Percentiles rank a stretch among this genome's conserved stretches.
Evolutionary conservation across 2,113 vertebrate genomes (phyloP).

Genomic region (Siniperca knerii): DNA sequence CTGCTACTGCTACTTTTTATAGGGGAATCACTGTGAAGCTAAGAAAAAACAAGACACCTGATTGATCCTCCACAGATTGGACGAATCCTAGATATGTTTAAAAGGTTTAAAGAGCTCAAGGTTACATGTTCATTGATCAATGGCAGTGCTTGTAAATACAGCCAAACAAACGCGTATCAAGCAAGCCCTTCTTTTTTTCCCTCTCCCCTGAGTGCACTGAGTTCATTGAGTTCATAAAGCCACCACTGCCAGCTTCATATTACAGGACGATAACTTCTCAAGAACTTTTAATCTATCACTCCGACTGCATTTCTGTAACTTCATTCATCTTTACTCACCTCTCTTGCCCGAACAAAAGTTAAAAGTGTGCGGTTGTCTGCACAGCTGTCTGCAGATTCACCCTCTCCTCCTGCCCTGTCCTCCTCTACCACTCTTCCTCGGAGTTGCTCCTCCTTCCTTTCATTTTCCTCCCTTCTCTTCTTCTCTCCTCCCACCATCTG

Average conservation of each 20-base stretch:
- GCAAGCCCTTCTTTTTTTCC: constrained; percentile 29
- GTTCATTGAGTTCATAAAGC: constrained; percentile 75
- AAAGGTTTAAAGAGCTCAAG: constrained; percentile 38
- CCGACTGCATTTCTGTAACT: constrained; percentile 26
- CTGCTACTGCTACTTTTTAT: constrained; percentile 33
- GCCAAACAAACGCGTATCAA: constrained; percentile 45
- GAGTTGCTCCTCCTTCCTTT: constrained; percentile 68
- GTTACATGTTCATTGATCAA: constrained; percentile 53
- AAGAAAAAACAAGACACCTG: constrained; percentile 21
- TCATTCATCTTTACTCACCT: constrained; percentile 67
- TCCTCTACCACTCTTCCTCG: constrained; percentile 62
- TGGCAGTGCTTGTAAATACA: constrained; percentile 41
- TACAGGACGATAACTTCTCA: constrained; percentile 51
- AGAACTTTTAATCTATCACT: constrained; percentile 23
- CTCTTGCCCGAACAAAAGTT: constrained; percentile 45
- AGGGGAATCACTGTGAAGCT: constrained; percentile 1
- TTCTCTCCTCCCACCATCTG: constrained; percentile 71
- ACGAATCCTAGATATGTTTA: constrained; percentile 21
- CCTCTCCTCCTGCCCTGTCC: constrained; percentile 68
- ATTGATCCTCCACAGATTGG: constrained; percentile 41
- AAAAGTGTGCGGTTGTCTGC: constrained; percentile 58
- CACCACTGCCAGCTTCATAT: constrained; percentile 48
- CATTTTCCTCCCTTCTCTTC: constrained; percentile 51
- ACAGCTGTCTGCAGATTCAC: constrained; percentile 76
- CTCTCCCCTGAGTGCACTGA: constrained; percentile 49